These are phyloP conservation scores for Mellivora capensis DNA, from an alignment of 2,113 vertebrate genomes.

Conservation along the genomic window DNA sequence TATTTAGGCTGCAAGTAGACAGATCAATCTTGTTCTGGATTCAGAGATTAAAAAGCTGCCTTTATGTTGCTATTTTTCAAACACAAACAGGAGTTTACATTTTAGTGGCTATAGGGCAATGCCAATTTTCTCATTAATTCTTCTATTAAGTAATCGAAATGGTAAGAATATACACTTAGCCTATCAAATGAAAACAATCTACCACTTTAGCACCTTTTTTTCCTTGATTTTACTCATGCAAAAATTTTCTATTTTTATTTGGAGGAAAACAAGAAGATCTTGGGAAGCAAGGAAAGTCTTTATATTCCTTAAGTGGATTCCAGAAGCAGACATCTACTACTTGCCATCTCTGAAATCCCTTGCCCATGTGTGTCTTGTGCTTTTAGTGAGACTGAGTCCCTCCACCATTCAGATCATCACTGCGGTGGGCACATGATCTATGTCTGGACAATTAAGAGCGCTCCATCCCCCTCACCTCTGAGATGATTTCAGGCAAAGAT, in stretches of 20 bases:
- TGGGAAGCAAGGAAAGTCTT: not conserved
- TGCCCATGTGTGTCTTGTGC: not conserved
- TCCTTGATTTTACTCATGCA: not conserved
- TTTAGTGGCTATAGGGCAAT: not conserved
- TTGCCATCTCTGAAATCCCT: not conserved
- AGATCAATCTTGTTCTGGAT: not conserved
- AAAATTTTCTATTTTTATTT: not conserved
- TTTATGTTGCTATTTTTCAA: slow-evolving; percentile 20
- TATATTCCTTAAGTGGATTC: not conserved
- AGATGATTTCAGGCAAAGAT: not conserved
- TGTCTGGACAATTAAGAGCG: not conserved
- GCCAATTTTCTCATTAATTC: not conserved
- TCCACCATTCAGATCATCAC: not conserved
- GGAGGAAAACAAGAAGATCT: not conserved
- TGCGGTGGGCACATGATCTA: accelerated
- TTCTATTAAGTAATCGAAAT: not conserved
- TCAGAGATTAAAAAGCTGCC: not conserved
- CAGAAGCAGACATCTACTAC: not conserved
- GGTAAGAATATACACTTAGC: not conserved
- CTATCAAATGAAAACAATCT: not conserved
- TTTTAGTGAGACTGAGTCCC: not conserved
- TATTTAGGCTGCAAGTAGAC: not conserved
- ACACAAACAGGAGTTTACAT: not conserved
- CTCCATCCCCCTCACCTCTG: not conserved
- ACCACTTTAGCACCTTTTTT: not conserved